Percentiles rank a stretch among this genome's conserved stretches.
Evolutionary conservation across 2,888 invertebrate species (phyloP).

Genomic region (Eristalis pertinax): DNA sequence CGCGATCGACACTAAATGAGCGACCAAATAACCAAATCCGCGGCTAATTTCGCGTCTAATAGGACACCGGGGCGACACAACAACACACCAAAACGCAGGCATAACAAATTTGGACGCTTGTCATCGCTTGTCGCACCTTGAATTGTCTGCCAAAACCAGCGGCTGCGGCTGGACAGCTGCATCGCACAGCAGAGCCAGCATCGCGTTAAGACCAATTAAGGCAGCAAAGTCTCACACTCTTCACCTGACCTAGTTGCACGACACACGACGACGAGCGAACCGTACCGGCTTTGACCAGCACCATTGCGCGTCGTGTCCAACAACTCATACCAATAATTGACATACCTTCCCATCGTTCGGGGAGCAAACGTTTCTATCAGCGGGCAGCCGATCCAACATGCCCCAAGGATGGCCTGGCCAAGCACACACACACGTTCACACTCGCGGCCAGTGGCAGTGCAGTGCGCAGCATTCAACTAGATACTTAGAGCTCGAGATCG

Average conservation of each 20-base stretch:
- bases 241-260: constrained; percentile 43
- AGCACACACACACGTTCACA: constrained; percentile 40
- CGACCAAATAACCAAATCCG: constrained; percentile 37
- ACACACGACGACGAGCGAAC: neutral
- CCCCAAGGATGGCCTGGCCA: neutral
- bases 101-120: constrained; percentile 60
- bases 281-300: constrained; percentile 34
- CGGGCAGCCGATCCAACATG: neutral
- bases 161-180: neutral
- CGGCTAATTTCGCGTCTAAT: constrained; percentile 27
- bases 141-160: constrained; percentile 32
- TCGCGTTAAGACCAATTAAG: constrained; percentile 32
- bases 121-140: constrained; percentile 62
- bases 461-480: constrained; percentile 19
- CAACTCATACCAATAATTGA: constrained; percentile 65
- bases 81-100: constrained; percentile 22
- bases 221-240: constrained; percentile 51
- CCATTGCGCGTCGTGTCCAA: constrained; percentile 40
- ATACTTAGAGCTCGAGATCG: constrained; percentile 36
- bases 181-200: neutral
- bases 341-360: constrained; percentile 52
- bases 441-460: constrained; percentile 10
- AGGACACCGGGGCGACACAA: neutral
- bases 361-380: constrained; percentile 24
- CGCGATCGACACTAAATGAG: neutral